phyloP scores from a whole-genome alignment of 2,113 vertebrate genomes.

The Labeo catla region DNA sequence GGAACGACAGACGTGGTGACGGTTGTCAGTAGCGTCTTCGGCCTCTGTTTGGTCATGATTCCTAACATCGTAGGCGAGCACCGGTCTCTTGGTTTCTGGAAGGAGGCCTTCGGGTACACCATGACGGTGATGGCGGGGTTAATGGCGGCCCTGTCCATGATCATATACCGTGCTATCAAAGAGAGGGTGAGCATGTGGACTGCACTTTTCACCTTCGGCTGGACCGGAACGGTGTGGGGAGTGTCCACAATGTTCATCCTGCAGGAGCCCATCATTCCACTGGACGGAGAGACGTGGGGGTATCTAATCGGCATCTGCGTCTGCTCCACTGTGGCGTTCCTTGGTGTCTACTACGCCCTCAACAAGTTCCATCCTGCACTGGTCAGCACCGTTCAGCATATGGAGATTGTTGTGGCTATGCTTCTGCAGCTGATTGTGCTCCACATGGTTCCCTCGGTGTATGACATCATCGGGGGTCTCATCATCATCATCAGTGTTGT shows the following conservation, averaged over 20 bases:
- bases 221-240: conserved; percentile 95
- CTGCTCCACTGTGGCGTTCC: conserved; percentile 94
- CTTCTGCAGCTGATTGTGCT: conserved; percentile 91
- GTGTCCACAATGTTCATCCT: conserved; percentile 95
- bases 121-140: conserved; percentile 96
- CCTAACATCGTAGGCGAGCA: conserved; percentile 91
- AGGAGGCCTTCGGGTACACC: conserved; percentile 95
- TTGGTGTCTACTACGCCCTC: conserved; percentile 94
- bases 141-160: conserved; percentile 96
- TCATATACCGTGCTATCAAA: conserved; percentile 93
- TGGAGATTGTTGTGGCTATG: conserved; percentile 96
- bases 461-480: conserved; percentile 86
- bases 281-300: conserved; percentile 94
- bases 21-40: conserved; percentile 87
- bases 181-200: conserved; percentile 98
- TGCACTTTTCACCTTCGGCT: conserved; percentile 95
- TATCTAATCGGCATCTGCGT: conserved; percentile 93
- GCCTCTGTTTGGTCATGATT: conserved; percentile 93
- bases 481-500: conserved; percentile 93
- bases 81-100: conserved; percentile 90
- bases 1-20: conserved; percentile 85
- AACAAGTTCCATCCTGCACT: conserved; percentile 95
- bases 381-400: conserved; percentile 97
- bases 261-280: conserved; percentile 93
- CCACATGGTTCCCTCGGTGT: conserved; percentile 87